These are phyloP conservation scores for Campoplex capitator DNA, from an alignment of 2,888 invertebrate species.

Conservation along the genomic window DNA sequence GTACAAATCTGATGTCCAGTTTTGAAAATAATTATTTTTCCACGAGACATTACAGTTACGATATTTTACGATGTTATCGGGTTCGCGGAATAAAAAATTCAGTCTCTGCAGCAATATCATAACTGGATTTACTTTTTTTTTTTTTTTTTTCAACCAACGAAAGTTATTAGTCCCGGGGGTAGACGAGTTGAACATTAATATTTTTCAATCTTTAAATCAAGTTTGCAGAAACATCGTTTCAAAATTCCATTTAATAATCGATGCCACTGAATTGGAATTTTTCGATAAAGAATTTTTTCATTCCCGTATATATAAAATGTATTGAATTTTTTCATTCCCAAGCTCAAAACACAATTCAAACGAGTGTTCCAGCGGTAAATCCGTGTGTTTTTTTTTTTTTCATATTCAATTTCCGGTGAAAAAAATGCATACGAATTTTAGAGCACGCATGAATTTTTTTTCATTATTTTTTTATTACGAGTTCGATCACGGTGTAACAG, in stretches of 20 bases:
- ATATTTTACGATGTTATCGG: neutral
- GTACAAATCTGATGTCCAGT: too few relatives aligned
- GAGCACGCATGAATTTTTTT: constrained; percentile 18
- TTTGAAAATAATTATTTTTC: neutral
- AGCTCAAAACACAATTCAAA: neutral
- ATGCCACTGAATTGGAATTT: neutral
- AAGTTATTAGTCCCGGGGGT: neutral
- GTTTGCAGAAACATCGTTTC: constrained; percentile 3
- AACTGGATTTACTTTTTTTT: constrained; percentile 1
- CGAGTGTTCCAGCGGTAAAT: neutral
- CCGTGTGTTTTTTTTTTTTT: neutral
- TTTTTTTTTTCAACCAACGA: constrained; percentile 5
- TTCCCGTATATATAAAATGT: constrained; percentile 1
- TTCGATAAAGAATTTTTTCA: constrained; percentile 6
- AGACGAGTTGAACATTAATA: constrained; percentile 5
- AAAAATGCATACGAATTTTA: constrained; percentile 53
- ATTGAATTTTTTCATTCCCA: constrained; percentile 12
- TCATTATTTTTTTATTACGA: constrained; percentile 36
- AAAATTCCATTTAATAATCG: constrained; percentile 25
- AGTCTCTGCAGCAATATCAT: neutral
- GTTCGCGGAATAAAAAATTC: neutral
- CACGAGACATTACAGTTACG: neutral
- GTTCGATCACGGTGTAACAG: constrained; percentile 36
- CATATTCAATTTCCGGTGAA: constrained; percentile 66
- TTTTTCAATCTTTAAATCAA: constrained; percentile 14